Conservation (phyloP, 2,113 vertebrate species). For the Morphnarchus princeps region DNA sequence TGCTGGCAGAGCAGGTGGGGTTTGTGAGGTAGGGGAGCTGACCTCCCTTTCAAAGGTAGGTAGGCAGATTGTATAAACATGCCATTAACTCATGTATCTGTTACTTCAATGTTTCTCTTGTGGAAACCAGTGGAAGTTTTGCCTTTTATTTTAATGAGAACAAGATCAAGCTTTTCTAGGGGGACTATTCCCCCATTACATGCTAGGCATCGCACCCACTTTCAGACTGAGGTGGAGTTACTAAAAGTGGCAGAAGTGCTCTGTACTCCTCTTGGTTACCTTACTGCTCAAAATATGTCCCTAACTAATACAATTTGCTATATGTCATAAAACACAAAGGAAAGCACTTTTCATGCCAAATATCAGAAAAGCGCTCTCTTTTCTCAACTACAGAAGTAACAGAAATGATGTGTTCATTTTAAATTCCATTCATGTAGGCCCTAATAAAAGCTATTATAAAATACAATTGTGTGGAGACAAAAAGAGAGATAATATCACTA, state of each 20-base stretch:
- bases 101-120: neutral
- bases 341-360: slow-evolving; percentile 72
- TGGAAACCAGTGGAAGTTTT: neutral
- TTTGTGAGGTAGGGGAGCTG: neutral
- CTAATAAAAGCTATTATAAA: slow-evolving; percentile 86
- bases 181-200: neutral
- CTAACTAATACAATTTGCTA: slow-evolving; percentile 65
- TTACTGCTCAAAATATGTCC: slow-evolving; percentile 61
- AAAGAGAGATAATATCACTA: slow-evolving; percentile 84
- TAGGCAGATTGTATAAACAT: neutral
- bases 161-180: neutral
- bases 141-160: neutral
- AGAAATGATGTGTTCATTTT: slow-evolving; percentile 75
- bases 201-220: neutral
- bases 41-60: neutral
- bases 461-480: slow-evolving; percentile 84
- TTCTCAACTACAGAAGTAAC: slow-evolving; percentile 63
- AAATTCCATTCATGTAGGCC: slow-evolving; percentile 81
- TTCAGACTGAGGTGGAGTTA: neutral
- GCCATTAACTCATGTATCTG: neutral
- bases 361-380: slow-evolving; percentile 67
- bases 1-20: neutral
- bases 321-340: slow-evolving; percentile 76
- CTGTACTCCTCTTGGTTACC: slow-evolving; percentile 40
- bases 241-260: slow-evolving; percentile 19